These are phyloP conservation scores for Monoplex corrugatus DNA, from an alignment of 2,888 invertebrate species.

Conservation along the genomic window DNA sequence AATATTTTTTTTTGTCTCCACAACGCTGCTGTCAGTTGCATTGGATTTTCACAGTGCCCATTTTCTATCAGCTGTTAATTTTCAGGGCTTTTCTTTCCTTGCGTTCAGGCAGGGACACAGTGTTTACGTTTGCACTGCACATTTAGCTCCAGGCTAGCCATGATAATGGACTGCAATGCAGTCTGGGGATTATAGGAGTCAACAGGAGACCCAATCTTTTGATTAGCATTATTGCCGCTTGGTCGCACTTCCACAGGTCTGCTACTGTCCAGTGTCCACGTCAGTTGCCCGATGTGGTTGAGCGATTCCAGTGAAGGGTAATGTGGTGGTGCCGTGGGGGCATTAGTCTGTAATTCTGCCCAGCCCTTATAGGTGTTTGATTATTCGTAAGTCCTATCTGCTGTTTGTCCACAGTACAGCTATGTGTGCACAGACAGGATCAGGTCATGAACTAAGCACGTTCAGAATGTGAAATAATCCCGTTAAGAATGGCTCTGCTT, in stretches of 20 bases:
- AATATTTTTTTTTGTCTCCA: too few relatives aligned
- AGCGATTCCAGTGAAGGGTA: not conserved
- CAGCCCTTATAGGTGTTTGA: not conserved
- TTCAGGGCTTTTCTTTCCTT: too few relatives aligned
- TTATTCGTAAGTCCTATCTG: not conserved
- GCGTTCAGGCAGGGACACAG: too few relatives aligned
- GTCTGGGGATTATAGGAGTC: conserved; percentile 24
- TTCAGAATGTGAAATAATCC: too few relatives aligned
- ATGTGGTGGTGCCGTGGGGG: not conserved
- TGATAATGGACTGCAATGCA: not conserved
- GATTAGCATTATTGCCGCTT: conserved; percentile 35
- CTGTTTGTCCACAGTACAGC: not conserved
- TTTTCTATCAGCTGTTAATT: too few relatives aligned
- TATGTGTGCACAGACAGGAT: not conserved
- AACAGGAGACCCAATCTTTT: conserved; percentile 36
- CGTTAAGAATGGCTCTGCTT: too few relatives aligned
- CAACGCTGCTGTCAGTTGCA: too few relatives aligned
- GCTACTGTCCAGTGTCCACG: not conserved
- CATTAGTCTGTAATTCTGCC: not conserved
- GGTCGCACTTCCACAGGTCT: not conserved
- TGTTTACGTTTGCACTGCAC: conserved; percentile 28
- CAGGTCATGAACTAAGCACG: not conserved
- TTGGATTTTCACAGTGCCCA: too few relatives aligned
- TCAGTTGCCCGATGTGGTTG: not conserved
- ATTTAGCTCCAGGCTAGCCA: not conserved